Conservation (phyloP, 92 coral and sea anemone species). For the Ricordea florida region DNA sequence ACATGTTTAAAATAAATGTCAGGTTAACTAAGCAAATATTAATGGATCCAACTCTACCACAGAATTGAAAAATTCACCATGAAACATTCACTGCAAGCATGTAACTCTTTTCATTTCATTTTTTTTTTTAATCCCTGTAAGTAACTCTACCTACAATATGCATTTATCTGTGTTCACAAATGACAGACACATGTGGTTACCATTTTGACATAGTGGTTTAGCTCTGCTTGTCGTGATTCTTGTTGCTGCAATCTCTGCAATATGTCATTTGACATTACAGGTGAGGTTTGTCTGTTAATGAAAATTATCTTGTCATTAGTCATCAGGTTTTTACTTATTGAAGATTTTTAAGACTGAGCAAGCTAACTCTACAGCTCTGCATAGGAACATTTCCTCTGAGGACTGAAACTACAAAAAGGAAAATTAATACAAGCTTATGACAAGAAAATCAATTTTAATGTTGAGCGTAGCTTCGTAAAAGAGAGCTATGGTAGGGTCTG, state of each 20-base stretch:
- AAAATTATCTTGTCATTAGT: too few relatives aligned
- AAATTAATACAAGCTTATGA: too few relatives aligned
- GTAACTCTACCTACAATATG: background rate
- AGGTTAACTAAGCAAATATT: background rate
- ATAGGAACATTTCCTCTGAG: too few relatives aligned
- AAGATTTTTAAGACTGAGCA: too few relatives aligned
- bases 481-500: too few relatives aligned
- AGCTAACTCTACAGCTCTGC: too few relatives aligned
- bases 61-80: too few relatives aligned
- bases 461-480: too few relatives aligned
- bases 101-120: background rate
- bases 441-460: too few relatives aligned
- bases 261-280: constrained; percentile 17
- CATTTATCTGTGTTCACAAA: background rate
- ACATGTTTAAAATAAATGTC: background rate
- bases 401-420: too few relatives aligned
- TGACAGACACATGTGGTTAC: constrained; percentile 15
- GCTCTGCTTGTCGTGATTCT: constrained; percentile 78
- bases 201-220: constrained; percentile 85
- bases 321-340: too few relatives aligned
- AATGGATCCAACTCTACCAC: background rate
- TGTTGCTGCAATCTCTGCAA: constrained; percentile 77
- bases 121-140: background rate
- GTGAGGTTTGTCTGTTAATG: background rate
- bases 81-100: too few relatives aligned